Evolutionary conservation across 2,888 invertebrate genomes (phyloP).

Genomic region (Leptinotarsa juncta): DNA sequence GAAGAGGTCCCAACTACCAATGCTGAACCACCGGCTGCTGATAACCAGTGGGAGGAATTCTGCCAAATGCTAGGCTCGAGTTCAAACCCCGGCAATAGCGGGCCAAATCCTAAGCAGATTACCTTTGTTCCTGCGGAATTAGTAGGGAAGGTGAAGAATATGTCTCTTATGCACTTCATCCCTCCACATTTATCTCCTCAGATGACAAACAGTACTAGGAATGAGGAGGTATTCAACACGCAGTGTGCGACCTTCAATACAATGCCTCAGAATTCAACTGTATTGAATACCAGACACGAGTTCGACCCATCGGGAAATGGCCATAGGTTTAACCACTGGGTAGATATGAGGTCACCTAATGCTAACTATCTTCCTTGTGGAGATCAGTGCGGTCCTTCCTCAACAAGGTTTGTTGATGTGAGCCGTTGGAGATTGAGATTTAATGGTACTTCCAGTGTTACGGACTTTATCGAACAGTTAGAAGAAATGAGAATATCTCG

Average conservation of each 20-base stretch:
- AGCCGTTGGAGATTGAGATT: not conserved
- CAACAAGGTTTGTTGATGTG: slow-evolving; percentile 4
- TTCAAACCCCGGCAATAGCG: no score
- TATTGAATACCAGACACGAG: not conserved
- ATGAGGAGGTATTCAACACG: not conserved
- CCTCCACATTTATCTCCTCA: not conserved
- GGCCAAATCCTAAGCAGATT: no score
- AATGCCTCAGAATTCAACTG: not conserved
- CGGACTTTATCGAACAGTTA: not conserved
- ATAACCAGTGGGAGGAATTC: no score
- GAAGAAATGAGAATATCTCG: slow-evolving; percentile 6
- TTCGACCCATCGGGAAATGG: not conserved
- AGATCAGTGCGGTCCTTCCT: not conserved
- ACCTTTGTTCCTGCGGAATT: not conserved
- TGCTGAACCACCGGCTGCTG: no score
- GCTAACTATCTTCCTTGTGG: not conserved
- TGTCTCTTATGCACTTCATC: not conserved
- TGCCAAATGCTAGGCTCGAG: no score
- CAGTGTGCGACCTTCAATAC: slow-evolving; percentile 1
- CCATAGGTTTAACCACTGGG: not conserved
- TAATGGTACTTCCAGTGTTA: not conserved
- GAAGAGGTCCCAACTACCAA: not conserved
- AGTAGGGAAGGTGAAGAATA: not conserved
- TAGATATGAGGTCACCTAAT: not conserved
- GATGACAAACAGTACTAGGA: not conserved